Percentiles rank a stretch among this genome's conserved stretches.
These are phyloP conservation scores for Cepaea nemoralis DNA, from an alignment of 1,140 invertebrate genomes.

Conservation along the genomic window DNA sequence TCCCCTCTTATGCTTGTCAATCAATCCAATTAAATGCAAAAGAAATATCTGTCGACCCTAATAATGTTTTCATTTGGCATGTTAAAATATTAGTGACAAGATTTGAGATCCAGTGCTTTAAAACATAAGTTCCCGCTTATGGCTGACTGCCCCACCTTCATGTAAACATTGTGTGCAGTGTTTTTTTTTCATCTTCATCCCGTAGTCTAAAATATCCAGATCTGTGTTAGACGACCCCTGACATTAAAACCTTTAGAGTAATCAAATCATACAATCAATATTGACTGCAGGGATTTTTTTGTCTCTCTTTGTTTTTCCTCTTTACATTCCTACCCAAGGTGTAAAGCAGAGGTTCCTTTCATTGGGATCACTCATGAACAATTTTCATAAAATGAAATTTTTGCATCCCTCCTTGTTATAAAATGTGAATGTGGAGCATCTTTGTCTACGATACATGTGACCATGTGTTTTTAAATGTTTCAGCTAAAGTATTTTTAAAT, in stretches of 20 bases:
- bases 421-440: not conserved
- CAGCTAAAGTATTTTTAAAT: too few species aligned
- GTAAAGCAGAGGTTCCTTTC: not conserved
- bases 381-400: not conserved
- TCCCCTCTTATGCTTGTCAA: too few species aligned
- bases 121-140: not conserved
- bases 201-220: not conserved
- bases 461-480: too few species aligned
- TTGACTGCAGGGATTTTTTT: too few species aligned
- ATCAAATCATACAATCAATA: not conserved
- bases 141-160: not conserved
- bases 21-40: too few species aligned
- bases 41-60: too few species aligned
- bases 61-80: too few species aligned
- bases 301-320: too few species aligned
- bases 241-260: not conserved
- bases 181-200: not conserved
- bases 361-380: not conserved
- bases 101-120: too few species aligned
- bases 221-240: not conserved
- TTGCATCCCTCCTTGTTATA: too few species aligned
- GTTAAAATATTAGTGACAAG: too few species aligned
- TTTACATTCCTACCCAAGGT: not conserved
- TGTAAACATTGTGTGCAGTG: constrained; percentile 25
- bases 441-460: too few species aligned